A percentile compares a stretch with the other conserved stretches of the same genome.
phyloP scores from a whole-genome alignment of 2,113 vertebrate genomes.

The Pachypanchax playfairii region DNA sequence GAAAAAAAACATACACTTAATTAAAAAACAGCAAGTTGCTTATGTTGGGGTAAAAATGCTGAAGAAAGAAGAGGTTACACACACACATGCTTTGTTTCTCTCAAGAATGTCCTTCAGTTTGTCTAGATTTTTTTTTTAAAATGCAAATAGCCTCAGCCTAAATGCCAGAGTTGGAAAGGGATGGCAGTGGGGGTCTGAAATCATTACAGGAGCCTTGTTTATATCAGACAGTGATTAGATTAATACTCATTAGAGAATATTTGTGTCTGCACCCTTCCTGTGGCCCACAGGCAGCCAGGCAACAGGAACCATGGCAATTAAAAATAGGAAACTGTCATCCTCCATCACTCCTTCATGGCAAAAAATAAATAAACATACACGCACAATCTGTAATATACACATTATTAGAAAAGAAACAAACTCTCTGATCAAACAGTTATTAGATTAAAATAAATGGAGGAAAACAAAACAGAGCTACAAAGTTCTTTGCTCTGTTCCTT shows the following conservation, averaged over 20 bases:
- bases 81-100: no score
- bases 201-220: conserved; percentile 74
- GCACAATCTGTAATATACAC: conserved; percentile 22
- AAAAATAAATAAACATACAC: conserved; percentile 24
- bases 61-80: conserved; percentile 32
- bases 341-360: conserved; percentile 60
- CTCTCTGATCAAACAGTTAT: conserved; percentile 30
- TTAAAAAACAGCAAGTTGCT: conserved; percentile 29
- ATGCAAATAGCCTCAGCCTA: conserved; percentile 68
- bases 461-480: conserved; percentile 1
- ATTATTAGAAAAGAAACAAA: conserved; percentile 30
- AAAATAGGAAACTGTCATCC: conserved; percentile 77
- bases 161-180: conserved; percentile 70
- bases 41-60: conserved; percentile 29
- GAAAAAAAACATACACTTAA: conserved; percentile 35
- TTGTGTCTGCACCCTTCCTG: conserved; percentile 73
- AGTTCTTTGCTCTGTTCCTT: conserved; percentile 5
- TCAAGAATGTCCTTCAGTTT: conserved; percentile 60
- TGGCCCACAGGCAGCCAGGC: conserved; percentile 62
- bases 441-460: conserved; percentile 15
- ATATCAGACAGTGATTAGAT: conserved; percentile 81
- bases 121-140: conserved; percentile 42
- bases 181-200: conserved; percentile 62
- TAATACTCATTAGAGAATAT: conserved; percentile 84
- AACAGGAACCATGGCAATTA: conserved; percentile 79